Evolutionary conservation across 2,797 vertebrate genomes (phyloP), one percentile per base, ranked within the genome.

Genomic region (Arrhamphus sclerolepis): DNA sequence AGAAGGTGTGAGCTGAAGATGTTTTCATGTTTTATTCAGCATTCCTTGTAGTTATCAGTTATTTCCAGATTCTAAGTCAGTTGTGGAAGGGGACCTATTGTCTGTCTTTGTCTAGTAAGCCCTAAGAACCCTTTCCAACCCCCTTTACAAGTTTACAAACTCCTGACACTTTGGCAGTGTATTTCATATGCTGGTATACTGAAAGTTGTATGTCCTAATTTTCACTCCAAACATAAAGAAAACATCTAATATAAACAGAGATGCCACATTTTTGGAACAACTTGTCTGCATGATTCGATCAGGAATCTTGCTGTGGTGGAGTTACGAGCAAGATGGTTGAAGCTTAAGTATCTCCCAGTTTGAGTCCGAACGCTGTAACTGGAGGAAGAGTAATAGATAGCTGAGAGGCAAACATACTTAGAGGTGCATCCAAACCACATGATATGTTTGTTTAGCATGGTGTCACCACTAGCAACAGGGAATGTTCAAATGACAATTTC

Each of bases 361-460:
- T 67, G 72, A 72, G 63, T 77, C 57, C 78, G 70, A 66, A 62
- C 31, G 74, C 81, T 75, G 56, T 72, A 75, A 78, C 56, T 63
- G 62, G 61, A 75, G 81, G 66, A 85, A 57, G 85, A 82, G 88
- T 81, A 82, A 78, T 46, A 50, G 83, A 87, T 80, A 85, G 71
- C 76, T 63, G 60, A 80, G 78, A 63, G 72, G 66, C 69, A 84
- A 81, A 72, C 80, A 89, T 89, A 81, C 75, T 78, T 70, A n/a
- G 74, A 80, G 80, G 80, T 84, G 74, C 86, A 85, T 84, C 84
- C 80, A 83, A 81, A 86, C 78, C 82, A 90, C 78, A 82, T 65
- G 80, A 86, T 89, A 85, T 89, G 83, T 89, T 90, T 90, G 83
- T 89, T 85, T 87, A 83, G 77, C 64, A 48, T 57, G 53, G 54